Conservation (phyloP, 2,888 invertebrate genomes). For the Acleris cristana region DNA sequence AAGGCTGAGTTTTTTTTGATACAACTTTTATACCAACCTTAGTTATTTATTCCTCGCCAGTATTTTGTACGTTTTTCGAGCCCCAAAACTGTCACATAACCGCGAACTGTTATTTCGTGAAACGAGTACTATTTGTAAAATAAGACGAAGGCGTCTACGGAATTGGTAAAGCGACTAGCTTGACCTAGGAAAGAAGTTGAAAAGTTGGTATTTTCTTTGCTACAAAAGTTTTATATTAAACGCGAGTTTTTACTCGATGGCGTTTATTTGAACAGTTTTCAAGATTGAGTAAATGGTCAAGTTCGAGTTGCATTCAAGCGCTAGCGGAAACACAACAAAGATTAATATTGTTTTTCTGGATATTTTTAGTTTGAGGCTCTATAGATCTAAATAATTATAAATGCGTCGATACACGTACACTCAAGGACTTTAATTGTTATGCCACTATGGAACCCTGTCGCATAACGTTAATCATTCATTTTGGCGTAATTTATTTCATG, state of each 20-base stretch:
- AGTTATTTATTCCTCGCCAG: background rate
- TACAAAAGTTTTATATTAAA: conserved; percentile 16
- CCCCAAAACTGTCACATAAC: conserved; percentile 14
- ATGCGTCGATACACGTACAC: no score
- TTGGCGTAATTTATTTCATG: no score
- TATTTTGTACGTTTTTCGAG: conserved; percentile 8
- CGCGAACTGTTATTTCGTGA: conserved; percentile 24
- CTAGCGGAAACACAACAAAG: no score
- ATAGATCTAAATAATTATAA: no score
- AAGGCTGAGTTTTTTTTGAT: background rate
- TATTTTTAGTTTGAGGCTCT: no score
- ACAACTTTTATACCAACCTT: background rate
- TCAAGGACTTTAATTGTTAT: no score
- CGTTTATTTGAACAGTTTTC: background rate
- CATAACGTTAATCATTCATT: no score
- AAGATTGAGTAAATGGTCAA: background rate
- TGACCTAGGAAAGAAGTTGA: conserved; percentile 20
- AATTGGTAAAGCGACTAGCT: conserved; percentile 20
- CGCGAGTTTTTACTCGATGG: conserved; percentile 2
- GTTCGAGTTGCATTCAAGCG: no score
- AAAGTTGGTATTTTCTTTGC: conserved; percentile 21
- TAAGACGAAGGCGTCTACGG: conserved; percentile 13
- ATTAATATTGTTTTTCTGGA: no score
- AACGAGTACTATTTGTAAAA: conserved; percentile 21
- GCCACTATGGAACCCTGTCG: no score